phyloP scores from a whole-genome alignment of 2,888 invertebrate genomes.

The Papilio protenor region DNA sequence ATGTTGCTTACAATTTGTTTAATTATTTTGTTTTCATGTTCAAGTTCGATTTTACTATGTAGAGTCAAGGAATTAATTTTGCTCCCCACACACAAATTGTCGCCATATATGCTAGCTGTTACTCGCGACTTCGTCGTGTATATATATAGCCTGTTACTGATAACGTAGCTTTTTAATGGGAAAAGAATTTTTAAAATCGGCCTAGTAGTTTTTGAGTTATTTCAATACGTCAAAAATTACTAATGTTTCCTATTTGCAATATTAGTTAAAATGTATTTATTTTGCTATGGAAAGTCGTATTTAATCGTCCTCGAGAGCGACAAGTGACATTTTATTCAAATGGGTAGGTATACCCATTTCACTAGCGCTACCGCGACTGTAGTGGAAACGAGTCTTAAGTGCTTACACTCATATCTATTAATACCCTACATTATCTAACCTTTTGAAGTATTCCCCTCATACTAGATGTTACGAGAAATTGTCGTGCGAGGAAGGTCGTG shows the following conservation, averaged over 20 bases:
- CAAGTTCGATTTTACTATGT: not conserved
- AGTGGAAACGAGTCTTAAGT: not conserved
- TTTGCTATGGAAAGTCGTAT: too few relatives aligned
- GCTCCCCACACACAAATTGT: not conserved
- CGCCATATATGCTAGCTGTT: too few relatives aligned
- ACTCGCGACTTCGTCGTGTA: too few relatives aligned
- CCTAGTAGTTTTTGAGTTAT: too few relatives aligned
- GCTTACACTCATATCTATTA: conserved; percentile 4
- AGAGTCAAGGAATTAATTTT: not conserved
- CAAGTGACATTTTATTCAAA: too few relatives aligned
- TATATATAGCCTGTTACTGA: too few relatives aligned
- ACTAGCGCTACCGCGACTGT: not conserved
- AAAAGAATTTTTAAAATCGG: too few relatives aligned
- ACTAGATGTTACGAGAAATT: conserved; percentile 12
- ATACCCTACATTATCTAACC: conserved; percentile 11
- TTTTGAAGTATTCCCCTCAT: conserved; percentile 10
- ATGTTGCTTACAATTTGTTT: not conserved
- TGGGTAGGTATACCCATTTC: not conserved
- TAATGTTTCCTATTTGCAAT: too few relatives aligned
- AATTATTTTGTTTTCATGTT: not conserved
- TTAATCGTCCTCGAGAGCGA: too few relatives aligned
- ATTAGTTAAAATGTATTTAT: too few relatives aligned
- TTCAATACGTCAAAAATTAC: too few relatives aligned
- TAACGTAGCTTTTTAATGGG: too few relatives aligned
- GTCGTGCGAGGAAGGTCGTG: not conserved